Conservation (phyloP, 2,888 invertebrate species). For the Chelonus formosanus region DNA sequence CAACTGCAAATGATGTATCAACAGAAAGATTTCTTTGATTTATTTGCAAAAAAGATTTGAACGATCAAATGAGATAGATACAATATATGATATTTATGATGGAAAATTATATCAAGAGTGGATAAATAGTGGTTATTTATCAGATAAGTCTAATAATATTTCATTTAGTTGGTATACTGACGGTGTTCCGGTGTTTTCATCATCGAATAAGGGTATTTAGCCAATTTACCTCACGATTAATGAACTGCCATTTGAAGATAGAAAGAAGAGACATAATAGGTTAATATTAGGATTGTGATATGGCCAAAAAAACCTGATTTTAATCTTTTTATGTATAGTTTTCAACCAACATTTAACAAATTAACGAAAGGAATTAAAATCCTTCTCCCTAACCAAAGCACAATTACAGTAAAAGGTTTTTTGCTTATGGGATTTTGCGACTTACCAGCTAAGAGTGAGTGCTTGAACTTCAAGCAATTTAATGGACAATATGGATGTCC, state of each 20-base stretch:
- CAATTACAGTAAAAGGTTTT: constrained; percentile 28
- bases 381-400: background rate
- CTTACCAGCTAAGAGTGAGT: constrained; percentile 35
- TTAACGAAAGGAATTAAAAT: constrained; percentile 6
- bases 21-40: constrained; percentile 10
- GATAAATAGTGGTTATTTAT: constrained; percentile 4
- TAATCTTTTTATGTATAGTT: constrained; percentile 18
- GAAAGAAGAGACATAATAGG: constrained; percentile 11
- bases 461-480: constrained; percentile 30
- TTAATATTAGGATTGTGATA: constrained; percentile 19
- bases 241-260: constrained; percentile 20
- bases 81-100: constrained; percentile 28
- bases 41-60: constrained; percentile 14
- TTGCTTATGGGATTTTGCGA: constrained; percentile 32
- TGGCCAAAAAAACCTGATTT: constrained; percentile 23
- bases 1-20: constrained; percentile 20
- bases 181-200: constrained; percentile 18
- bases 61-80: background rate
- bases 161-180: constrained; percentile 25
- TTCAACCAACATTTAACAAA: constrained; percentile 3
- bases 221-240: constrained; percentile 23
- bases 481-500: constrained; percentile 35
- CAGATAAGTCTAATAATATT: constrained; percentile 19
- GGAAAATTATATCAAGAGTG: constrained; percentile 14
- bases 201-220: constrained; percentile 17